Evolutionary conservation across 2,797 vertebrate genomes (phyloP), one percentile per base, ranked within the genome.

Genomic region (Mormyrus proboscirostris): DNA sequence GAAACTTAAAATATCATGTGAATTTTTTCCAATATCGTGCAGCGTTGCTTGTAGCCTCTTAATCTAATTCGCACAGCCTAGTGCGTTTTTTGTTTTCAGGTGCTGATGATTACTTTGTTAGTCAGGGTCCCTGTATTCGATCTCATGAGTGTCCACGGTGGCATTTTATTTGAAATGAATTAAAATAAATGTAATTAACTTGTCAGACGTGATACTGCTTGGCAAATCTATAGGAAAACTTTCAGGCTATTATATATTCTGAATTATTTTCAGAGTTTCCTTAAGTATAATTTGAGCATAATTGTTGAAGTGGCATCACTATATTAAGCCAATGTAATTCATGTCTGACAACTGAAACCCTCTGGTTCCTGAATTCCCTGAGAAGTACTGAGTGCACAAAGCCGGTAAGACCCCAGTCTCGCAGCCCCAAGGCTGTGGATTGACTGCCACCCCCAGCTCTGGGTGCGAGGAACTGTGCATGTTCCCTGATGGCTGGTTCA

Each of bases 31-130:
- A 38, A 38, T 73, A 73, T 73, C 4, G 2, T 38, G 29, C 12
- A 16, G 65, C 2, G 10, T 73, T 73, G 12, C 29, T 38, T 73
- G 65, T 73, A 38, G 65, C 88, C 19, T 69, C 49, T 91, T 38
- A 90, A 14, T 51, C 87, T 89, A 91, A 93, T 89, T 90, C 79
- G 88, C 5, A 47, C 79, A 62, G 41, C 69, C 85, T 69, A 1
- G 53, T 90, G 91, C 44, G 86, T 44, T 57, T 41, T 38, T 9
- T n/a, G 55, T 29, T 44, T 7, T 38, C 19, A 90, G 33, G 51
- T 51, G 53, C n/a, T 62, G 92, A 93, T 90, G 65, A 92, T 92
- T 87, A 90, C 73, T 92, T 85, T 29, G 12, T 29, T 7, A 86
- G 10, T 50, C 19, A 51, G 83, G 12, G 12, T 53, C 19, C 47